Evolutionary conservation across 1,140 invertebrate genomes (phyloP), one percentile per base, ranked within the genome.

Genomic region (Papilio dardanus): DNA sequence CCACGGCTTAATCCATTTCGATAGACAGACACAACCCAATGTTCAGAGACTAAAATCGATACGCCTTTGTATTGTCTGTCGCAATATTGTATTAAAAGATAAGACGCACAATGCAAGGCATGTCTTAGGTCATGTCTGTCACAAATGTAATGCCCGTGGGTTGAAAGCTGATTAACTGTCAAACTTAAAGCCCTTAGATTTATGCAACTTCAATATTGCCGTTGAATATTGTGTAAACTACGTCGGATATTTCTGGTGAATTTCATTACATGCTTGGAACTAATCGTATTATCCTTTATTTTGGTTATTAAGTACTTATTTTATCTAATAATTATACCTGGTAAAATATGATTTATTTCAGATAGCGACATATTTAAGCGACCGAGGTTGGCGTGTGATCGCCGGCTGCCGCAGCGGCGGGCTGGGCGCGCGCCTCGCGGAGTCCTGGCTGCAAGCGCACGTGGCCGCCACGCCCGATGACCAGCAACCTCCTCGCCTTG

Each of bases 311-410:
- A 7, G n/a, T 46, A 46, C 42, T 62, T 3, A 28, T 5, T 62
- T 66, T 50, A 67, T 65, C 54, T 40, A 73, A 71, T 74, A 42
- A n/a, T n/a, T n/a, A n/a, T n/a, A n/a, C n/a, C n/a, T n/a, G n/a
- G n/a, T n/a, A 24, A 40, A 46, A 21, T 14, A 46, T 73, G 19
- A 37, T 76, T 78, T 78, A 77, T 78, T 77, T 69, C 81, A 95
- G 94, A 93, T 95, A 80, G 94, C 95, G 21, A 95, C 96, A 46
- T 95, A 96, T 90, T 86, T 97, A 74, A 95, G 95, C 35, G 94
- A 94, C 54, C 92, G 95, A 31, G 96, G 96, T 0, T 97, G 96
- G 86, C 94, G 96, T 0, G 97, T 97, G 6, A 97, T 97, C 78
- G 96, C 96, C 1, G 97, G 96, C 0, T 93, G 97, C 85, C 93